phyloP scores from a whole-genome alignment of 2,113 vertebrate species.

The Zootoca vivipara region DNA sequence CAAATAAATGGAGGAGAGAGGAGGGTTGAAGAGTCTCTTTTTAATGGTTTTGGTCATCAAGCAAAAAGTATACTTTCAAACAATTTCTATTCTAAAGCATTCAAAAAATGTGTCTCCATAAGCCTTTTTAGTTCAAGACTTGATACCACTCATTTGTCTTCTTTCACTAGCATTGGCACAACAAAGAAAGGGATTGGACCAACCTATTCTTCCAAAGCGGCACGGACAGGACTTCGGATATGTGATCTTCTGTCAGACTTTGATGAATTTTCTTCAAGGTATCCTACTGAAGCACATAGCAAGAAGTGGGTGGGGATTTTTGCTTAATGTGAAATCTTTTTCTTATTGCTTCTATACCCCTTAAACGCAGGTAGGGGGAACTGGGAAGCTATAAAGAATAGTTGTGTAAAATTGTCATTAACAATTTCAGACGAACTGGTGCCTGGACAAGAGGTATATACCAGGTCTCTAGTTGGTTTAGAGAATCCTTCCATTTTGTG shows the following conservation, averaged over 20 bases:
- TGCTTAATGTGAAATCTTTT: neutral
- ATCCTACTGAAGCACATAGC: slow-evolving; percentile 27
- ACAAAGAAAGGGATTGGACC: slow-evolving; percentile 98
- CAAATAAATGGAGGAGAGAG: too few species aligned
- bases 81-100: neutral
- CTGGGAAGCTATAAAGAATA: neutral
- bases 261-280: slow-evolving; percentile 92
- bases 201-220: slow-evolving; percentile 95
- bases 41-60: neutral
- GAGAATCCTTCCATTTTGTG: neutral
- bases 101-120: neutral
- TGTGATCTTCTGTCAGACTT: slow-evolving; percentile 96
- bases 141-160: neutral
- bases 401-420: neutral
- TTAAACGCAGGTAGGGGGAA: neutral
- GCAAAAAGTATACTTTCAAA: neutral
- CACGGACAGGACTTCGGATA: slow-evolving; percentile 91
- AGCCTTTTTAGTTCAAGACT: neutral
- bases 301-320: neutral
- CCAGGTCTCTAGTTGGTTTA: neutral
- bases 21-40: too few species aligned
- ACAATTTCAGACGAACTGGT: neutral
- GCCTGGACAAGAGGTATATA: neutral
- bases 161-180: slow-evolving; percentile 88
- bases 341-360: neutral